phyloP scores from a whole-genome alignment of 2,113 vertebrate species.

The Oreamnos americanus region DNA sequence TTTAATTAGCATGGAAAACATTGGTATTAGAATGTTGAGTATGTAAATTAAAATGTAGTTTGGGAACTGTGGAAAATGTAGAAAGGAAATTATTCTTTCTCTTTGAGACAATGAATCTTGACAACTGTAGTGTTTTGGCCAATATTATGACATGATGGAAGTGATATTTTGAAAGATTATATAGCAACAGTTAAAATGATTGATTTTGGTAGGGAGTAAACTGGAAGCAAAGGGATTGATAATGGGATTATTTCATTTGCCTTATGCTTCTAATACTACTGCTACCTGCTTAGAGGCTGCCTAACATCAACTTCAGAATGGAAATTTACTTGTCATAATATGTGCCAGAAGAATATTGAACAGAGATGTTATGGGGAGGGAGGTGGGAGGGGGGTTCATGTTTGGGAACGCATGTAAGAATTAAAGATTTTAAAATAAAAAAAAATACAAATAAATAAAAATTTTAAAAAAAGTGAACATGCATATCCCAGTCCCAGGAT shows the following conservation, averaged over 20 bases:
- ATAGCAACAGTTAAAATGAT: slow-evolving; percentile 26
- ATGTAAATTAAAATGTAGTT: not conserved
- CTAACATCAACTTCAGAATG: slow-evolving; percentile 21
- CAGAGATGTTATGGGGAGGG: too few species aligned
- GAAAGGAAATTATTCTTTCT: not conserved
- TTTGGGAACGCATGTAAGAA: too few species aligned
- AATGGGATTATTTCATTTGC: slow-evolving; percentile 16
- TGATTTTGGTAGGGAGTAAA: not conserved
- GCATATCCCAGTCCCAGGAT: not conserved
- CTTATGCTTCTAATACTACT: not conserved
- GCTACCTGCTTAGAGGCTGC: not conserved
- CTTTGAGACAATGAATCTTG: not conserved
- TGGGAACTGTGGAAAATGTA: not conserved
- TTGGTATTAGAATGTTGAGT: not conserved
- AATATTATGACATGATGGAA: not conserved
- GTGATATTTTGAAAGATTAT: not conserved
- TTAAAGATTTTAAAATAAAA: too few species aligned
- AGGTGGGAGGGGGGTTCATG: too few species aligned
- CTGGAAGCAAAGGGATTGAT: not conserved
- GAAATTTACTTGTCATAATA: slow-evolving; percentile 35
- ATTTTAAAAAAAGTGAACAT: slow-evolving; percentile 11
- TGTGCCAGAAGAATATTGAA: not conserved
- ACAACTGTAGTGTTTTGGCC: not conserved
- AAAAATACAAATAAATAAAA: too few species aligned
- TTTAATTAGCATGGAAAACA: not conserved